phyloP scores from a whole-genome alignment of 2,113 vertebrate species.

The Globicephala melas region DNA sequence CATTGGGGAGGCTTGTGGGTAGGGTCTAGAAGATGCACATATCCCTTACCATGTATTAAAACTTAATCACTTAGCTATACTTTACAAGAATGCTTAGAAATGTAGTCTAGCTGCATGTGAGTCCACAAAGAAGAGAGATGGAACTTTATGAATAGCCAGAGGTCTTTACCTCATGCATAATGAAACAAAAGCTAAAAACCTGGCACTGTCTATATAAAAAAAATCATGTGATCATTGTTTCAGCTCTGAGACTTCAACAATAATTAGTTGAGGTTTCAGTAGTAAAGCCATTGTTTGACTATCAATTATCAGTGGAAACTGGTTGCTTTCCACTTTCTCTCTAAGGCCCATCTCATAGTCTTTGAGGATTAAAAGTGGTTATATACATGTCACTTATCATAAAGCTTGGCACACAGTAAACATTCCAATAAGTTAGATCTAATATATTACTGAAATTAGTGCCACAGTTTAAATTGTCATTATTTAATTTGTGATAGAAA shows the following conservation, averaged over 20 bases:
- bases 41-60: not conserved
- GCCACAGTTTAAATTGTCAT: not conserved
- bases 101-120: not conserved
- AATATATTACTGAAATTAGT: not conserved
- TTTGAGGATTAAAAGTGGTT: not conserved
- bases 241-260: not conserved
- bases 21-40: not conserved
- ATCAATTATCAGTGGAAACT: not conserved
- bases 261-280: not conserved
- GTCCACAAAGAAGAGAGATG: not conserved
- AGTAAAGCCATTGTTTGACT: not conserved
- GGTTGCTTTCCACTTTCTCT: not conserved
- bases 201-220: not conserved
- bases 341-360: not conserved
- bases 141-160: not conserved
- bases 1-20: not conserved
- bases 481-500: not conserved
- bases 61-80: not conserved
- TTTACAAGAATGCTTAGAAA: not conserved
- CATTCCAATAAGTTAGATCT: not conserved
- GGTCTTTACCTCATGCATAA: not conserved
- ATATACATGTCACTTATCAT: not conserved
- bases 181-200: not conserved
- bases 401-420: not conserved
- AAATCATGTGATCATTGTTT: not conserved